Base-by-base conservation (phyloP, 1,140 invertebrate species). In the Pachyrhynchus sulphureomaculatus region DNA sequence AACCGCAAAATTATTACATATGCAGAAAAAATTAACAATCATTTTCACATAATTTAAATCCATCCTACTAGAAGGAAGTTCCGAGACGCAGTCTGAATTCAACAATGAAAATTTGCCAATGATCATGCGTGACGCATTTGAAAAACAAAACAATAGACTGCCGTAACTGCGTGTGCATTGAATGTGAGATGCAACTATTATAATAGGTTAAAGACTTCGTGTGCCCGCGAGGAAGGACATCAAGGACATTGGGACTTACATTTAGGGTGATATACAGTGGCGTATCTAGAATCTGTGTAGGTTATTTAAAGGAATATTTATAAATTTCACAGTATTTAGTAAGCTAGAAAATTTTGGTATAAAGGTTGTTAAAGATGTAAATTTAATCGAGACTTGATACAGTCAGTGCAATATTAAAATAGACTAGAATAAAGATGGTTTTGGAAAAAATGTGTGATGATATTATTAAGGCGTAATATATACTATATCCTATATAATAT, bases 181-280 rank as follows among this genome's bases (percentile, higher is more conserved):
- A 58, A 58, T 58, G 55, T 58, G 29, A 44, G 55, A 58, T 54
- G 51, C 51, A 39, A 39, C 36, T 32, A 54, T 58, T 58, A 58
- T 58, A 58, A 48, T 58, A 58, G 55, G 55, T 58, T 58, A 58
- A 58, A 58, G 55, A 58, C 55, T 58, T 49, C 55, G 48, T 58
- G 26, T 18, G 23, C n/a, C 13, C 23, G 51, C 51, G 23, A 54
- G 21, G 45, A 56, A 56, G 41, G 41, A 56, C 53, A 32, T 45
- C 53, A 56, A 58, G 55, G 55, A 58, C 55, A 58, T 29, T 58
- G 44, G 15, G 21, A 41, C 32, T 23, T n/a, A 10, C 13, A 12
- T 48, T n/a, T 48, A 12, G 10, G 9, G 9, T 34, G 10, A 13
- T 34, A 34, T 12, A 12, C 33, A 34, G 13, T 34, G 10, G 10